Evolutionary conservation across 2,797 vertebrate species (phyloP).

Genomic region (Lutra lutra): DNA sequence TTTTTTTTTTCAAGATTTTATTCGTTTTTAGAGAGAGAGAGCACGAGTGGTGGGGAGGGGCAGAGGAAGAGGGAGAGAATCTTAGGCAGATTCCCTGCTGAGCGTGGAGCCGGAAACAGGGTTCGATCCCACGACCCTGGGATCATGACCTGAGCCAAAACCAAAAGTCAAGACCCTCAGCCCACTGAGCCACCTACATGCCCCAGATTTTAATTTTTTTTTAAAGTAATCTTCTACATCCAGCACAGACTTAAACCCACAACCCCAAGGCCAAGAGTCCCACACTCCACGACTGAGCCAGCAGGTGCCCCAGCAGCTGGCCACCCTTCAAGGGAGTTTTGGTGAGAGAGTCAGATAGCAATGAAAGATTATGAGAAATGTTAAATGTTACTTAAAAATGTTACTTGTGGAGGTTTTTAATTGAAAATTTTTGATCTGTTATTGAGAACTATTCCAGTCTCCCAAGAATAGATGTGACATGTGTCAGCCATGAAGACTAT

Average conservation of each 20-base stretch:
- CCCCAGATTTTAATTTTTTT: not conserved
- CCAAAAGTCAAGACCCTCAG: not conserved
- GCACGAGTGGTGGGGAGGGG: not conserved
- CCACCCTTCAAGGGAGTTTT: not conserved
- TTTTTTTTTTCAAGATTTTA: not conserved
- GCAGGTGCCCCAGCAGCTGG: not conserved
- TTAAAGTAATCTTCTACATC: not conserved
- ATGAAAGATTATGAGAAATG: not conserved
- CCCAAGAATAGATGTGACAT: not conserved
- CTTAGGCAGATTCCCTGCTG: not conserved
- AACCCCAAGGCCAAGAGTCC: not conserved
- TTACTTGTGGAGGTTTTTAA: conserved; percentile 31
- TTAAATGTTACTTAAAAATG: conserved; percentile 29
- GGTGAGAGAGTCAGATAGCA: conserved; percentile 10
- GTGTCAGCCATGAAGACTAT: not conserved
- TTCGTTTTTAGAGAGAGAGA: not conserved
- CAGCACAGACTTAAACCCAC: not conserved
- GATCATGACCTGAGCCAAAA: not conserved
- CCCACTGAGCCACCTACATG: not conserved
- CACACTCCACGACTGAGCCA: not conserved
- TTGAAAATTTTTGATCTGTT: not conserved
- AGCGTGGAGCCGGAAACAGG: not conserved
- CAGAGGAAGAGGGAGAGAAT: not conserved
- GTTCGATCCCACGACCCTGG: not conserved
- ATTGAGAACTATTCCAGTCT: conserved; percentile 22